Evolutionary conservation across 2,888 invertebrate species (phyloP), one percentile per base, ranked within the genome.

Genomic region (Holacanthella duospinosa): DNA sequence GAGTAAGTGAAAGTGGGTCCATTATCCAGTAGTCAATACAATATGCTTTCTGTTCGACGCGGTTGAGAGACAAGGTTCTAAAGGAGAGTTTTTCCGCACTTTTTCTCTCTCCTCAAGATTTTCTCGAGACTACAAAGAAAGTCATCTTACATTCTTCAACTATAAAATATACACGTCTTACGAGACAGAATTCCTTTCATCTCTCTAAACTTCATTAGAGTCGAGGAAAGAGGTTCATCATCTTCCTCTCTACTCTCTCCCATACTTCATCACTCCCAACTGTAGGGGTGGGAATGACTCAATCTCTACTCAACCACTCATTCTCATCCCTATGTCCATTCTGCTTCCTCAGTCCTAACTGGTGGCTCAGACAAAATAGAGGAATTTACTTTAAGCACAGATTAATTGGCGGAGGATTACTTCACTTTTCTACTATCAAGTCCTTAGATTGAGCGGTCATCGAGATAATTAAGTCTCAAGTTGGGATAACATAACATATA

Each of bases 201-300:
- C 59, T 44, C 28, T 44, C 44, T 26, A 59, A 43, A 43, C 28
- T 48, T 48, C 60, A 53, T 60, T 44, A 60, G 53, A 16, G 36
- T 36, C n/a, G 16, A 36, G 36, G 36, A 16, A 36, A 16, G 36
- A 36, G 36, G 36, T 36, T 36, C 36, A 36, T 36, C 36, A 9
- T 36, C 36, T 16, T 6, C 36, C 36, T 36, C 36, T 36, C 16
- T 36, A 36, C 36, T 36, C 36, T 6, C 36, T 36, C 16, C 36
- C 16, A 9, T 36, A n/a, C n/a, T n/a, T n/a, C n/a, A n/a, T n/a
- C n/a, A n/a, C n/a, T n/a, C n/a, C n/a, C n/a, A n/a, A n/a, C n/a
- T n/a, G n/a, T n/a, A n/a, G n/a, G n/a, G n/a, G n/a, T n/a, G n/a
- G n/a, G n/a, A n/a, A n/a, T n/a, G n/a, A n/a, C n/a, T n/a, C n/a